These are phyloP conservation scores for Cryptus viduatorius DNA, from an alignment of 2,888 invertebrate species.

Conservation along the genomic window DNA sequence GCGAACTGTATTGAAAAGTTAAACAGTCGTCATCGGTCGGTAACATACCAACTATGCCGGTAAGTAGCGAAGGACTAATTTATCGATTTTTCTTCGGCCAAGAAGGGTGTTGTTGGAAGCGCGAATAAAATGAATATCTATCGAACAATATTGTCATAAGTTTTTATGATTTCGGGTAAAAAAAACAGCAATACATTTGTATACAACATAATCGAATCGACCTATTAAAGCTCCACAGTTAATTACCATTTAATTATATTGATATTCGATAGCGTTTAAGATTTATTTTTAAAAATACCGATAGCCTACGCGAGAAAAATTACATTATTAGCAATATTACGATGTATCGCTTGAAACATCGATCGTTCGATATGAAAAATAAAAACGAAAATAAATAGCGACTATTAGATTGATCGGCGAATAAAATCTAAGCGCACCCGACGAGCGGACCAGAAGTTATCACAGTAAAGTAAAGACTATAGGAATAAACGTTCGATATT, in stretches of 20 bases:
- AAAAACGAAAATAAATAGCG: conserved; percentile 30
- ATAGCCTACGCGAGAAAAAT: background rate
- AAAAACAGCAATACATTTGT: conserved; percentile 58
- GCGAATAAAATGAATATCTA: no score
- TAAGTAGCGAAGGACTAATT: no score
- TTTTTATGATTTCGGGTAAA: conserved; percentile 58
- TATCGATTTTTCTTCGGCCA: no score
- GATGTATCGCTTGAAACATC: background rate
- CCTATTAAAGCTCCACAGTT: background rate
- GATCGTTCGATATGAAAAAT: conserved; percentile 18
- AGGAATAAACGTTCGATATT: conserved; percentile 65
- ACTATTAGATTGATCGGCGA: conserved; percentile 10
- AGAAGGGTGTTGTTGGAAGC: no score
- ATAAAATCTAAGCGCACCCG: conserved; percentile 33
- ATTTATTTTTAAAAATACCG: background rate
- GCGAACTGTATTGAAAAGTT: no score
- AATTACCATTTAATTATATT: no score
- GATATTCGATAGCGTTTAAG: background rate
- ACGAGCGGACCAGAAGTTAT: conserved; percentile 58
- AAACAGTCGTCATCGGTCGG: no score
- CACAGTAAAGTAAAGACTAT: conserved; percentile 70
- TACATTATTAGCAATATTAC: background rate
- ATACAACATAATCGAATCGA: conserved; percentile 48
- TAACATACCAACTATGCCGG: no score
- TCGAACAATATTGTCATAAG: background rate